A percentile compares a stretch with the other conserved stretches of the same genome.
Evolutionary conservation across 2,113 vertebrate species (phyloP).

Genomic region (Crocuta crocuta): DNA sequence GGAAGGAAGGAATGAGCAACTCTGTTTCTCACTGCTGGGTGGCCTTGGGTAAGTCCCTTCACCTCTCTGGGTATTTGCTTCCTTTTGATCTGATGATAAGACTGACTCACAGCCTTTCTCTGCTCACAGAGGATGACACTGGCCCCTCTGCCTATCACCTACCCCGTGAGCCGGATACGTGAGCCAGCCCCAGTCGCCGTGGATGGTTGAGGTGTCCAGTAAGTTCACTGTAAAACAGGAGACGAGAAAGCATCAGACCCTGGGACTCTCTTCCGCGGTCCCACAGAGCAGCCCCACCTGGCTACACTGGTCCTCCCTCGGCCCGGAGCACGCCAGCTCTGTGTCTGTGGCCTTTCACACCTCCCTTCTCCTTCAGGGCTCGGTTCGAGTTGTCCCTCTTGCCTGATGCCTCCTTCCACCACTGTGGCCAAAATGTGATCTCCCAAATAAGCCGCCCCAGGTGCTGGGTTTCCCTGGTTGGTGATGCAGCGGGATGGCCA

Average conservation of each 20-base stretch:
- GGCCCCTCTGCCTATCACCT: conserved; percentile 82
- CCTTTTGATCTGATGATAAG: neutral
- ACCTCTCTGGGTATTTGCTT: neutral
- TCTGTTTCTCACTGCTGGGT: neutral
- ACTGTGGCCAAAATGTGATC: too few relatives aligned
- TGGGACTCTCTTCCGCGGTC: neutral
- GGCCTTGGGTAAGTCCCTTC: neutral
- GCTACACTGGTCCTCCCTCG: rapidly evolving
- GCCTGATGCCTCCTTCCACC: neutral
- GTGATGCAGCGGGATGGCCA: neutral
- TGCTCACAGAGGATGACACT: rapidly evolving
- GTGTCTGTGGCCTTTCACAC: neutral
- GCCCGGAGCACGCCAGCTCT: neutral
- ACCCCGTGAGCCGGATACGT: conserved; percentile 96
- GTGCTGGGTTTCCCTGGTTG: neutral
- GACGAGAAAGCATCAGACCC: conserved; percentile 47
- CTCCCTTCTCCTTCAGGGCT: neutral
- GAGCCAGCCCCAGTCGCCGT: conserved; percentile 98
- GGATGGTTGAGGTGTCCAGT: conserved; percentile 93
- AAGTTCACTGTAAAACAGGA: conserved; percentile 93
- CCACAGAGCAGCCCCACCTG: neutral
- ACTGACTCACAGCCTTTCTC: neutral
- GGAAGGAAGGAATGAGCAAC: neutral
- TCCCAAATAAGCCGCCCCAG: rapidly evolving
- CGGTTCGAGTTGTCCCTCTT: neutral